phyloP scores from a whole-genome alignment of 1,140 invertebrate genomes.

The Heliothis subflexa region DNA sequence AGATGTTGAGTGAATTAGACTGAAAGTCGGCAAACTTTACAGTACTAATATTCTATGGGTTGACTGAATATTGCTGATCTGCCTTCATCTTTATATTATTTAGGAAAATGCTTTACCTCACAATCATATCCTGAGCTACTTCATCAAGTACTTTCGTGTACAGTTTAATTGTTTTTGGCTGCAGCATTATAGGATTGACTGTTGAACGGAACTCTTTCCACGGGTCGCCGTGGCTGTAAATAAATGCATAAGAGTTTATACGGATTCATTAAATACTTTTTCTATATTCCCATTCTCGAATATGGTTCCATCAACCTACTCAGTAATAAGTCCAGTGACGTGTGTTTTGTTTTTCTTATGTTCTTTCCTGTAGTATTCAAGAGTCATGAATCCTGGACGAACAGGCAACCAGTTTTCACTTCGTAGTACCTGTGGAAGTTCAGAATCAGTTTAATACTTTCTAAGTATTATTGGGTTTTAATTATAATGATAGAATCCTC shows the following conservation, averaged over 20 bases:
- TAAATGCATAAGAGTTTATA: background rate
- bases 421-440: conserved; percentile 63
- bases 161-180: conserved; percentile 83
- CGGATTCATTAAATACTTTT: background rate
- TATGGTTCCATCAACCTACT: conserved; percentile 54
- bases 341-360: conserved; percentile 51
- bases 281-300: background rate
- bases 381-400: conserved; percentile 64
- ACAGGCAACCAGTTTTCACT: conserved; percentile 67
- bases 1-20: too few species aligned
- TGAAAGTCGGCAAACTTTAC: too few species aligned
- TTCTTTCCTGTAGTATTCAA: conserved; percentile 67
- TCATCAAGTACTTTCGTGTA: conserved; percentile 78
- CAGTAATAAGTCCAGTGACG: conserved; percentile 58
- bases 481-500: too few species aligned
- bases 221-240: conserved; percentile 90
- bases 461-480: too few species aligned
- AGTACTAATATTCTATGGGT: too few species aligned
- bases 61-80: too few species aligned
- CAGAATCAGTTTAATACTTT: too few species aligned
- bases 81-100: too few species aligned
- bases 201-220: conserved; percentile 92
- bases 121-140: conserved; percentile 78
- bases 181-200: conserved; percentile 84
- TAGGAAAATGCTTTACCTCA: background rate